Evolutionary conservation across 2,888 invertebrate genomes (phyloP).

Genomic region (Tipula helvola): DNA sequence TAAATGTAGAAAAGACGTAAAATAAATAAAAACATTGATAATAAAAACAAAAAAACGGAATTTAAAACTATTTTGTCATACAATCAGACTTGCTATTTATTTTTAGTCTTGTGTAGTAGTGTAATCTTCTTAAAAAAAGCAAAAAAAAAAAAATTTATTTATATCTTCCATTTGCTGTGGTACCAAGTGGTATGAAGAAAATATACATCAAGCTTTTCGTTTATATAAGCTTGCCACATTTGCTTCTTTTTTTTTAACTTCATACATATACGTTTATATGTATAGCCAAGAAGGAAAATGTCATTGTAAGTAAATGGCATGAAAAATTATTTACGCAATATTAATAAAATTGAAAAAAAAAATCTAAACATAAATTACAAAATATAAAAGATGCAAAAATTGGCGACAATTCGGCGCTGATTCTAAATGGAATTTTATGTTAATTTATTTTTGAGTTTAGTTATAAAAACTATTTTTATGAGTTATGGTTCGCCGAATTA

Average conservation of each 20-base stretch:
- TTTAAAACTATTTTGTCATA: not conserved
- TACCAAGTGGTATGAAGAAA: not conserved
- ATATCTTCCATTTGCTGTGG: not conserved
- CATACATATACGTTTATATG: no score
- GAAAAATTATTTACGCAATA: not conserved
- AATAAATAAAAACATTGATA: not conserved
- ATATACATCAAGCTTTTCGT: not conserved
- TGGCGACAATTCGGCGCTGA: not conserved
- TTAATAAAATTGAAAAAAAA: not conserved
- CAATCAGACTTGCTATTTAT: not conserved
- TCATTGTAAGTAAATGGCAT: not conserved
- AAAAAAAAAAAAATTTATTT: not conserved
- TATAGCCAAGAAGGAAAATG: not conserved
- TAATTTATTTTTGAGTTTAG: not conserved
- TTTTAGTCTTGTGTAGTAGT: not conserved
- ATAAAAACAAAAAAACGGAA: not conserved
- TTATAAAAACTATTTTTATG: no score
- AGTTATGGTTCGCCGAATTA: no score
- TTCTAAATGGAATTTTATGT: not conserved
- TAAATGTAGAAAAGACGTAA: no score
- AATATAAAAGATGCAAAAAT: not conserved
- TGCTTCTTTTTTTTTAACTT: not conserved
- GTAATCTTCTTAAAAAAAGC: not conserved
- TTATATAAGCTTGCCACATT: not conserved
- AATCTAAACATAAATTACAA: not conserved